Conservation (phyloP, 2,797 vertebrate species). For the Scleropages formosus region DNA sequence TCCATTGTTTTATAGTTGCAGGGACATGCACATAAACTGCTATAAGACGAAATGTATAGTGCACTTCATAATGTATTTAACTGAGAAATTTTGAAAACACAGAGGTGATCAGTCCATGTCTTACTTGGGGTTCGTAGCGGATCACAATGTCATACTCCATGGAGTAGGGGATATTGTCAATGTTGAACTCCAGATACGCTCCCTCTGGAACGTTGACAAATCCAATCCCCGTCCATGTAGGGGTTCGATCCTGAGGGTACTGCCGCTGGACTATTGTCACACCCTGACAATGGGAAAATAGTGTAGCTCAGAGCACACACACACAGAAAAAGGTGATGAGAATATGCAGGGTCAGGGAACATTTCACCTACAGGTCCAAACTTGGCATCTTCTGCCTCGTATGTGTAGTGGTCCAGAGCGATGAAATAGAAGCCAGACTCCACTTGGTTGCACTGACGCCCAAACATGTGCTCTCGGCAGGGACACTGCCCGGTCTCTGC, state of each 20-base stretch:
- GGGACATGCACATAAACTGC: no score
- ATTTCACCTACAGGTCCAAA: conserved; percentile 85
- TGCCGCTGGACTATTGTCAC: conserved; percentile 79
- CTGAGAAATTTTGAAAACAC: no score
- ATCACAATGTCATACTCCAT: conserved; percentile 95
- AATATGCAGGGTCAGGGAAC: background rate
- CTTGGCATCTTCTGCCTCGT: conserved; percentile 85
- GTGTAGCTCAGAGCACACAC: no score
- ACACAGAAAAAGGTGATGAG: background rate
- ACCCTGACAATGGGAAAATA: conserved; percentile 63
- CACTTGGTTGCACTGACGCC: conserved; percentile 87
- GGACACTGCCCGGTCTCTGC: conserved; percentile 83
- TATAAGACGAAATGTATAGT: no score
- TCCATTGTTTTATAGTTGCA: no score
- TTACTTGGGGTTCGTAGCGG: conserved; percentile 95
- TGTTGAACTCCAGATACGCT: conserved; percentile 84
- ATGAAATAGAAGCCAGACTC: conserved; percentile 94
- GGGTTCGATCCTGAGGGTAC: conserved; percentile 77
- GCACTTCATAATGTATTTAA: no score
- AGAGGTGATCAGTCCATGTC: no score
- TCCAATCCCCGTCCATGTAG: conserved; percentile 92
- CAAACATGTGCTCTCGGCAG: conserved; percentile 88
- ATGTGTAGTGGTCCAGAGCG: conserved; percentile 92
- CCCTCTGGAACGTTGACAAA: conserved; percentile 92
- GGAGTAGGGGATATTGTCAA: conserved; percentile 88